A percentile compares a stretch with the other conserved stretches of the same genome.
Evolutionary conservation across 2,113 vertebrate species (phyloP).

Genomic region (Lepidiolamprologus cunningtoni): DNA sequence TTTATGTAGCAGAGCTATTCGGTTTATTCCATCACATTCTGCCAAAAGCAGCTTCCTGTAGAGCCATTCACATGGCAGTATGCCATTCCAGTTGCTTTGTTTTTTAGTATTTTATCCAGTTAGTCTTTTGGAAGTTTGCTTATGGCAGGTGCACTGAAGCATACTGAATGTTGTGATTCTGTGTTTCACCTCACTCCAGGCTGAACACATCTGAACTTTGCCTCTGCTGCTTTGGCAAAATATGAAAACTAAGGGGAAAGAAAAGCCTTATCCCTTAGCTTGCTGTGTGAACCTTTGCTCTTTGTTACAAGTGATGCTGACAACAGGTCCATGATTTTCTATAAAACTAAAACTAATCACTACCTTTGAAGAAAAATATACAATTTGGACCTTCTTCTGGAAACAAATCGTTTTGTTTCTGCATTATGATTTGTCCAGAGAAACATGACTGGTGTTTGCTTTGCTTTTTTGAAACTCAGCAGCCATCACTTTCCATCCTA

Average conservation of each 20-base stretch:
- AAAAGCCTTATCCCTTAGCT: not conserved
- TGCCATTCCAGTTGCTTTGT: not conserved
- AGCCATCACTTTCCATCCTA: not conserved
- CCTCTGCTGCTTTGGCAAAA: not conserved
- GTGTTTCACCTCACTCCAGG: not conserved
- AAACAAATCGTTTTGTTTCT: not conserved
- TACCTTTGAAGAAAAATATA: not conserved
- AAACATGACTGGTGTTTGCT: not conserved
- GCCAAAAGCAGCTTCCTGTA: conserved; percentile 30
- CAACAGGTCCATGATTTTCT: not conserved
- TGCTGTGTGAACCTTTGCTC: not conserved
- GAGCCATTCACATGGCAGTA: not conserved
- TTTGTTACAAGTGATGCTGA: not conserved
- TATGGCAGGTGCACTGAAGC: conserved; percentile 15
- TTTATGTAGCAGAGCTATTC: conserved; percentile 22
- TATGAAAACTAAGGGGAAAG: not conserved
- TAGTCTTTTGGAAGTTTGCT: not conserved
- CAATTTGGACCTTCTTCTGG: not conserved
- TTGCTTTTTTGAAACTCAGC: not conserved
- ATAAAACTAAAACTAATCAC: not conserved
- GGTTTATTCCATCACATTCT: not conserved
- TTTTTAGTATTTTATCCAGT: not conserved
- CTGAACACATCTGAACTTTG: not conserved
- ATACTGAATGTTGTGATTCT: not conserved
- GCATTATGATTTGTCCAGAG: not conserved